Conservation (phyloP, 2,888 invertebrate species). For the Caenorhabditis sinica region DNA sequence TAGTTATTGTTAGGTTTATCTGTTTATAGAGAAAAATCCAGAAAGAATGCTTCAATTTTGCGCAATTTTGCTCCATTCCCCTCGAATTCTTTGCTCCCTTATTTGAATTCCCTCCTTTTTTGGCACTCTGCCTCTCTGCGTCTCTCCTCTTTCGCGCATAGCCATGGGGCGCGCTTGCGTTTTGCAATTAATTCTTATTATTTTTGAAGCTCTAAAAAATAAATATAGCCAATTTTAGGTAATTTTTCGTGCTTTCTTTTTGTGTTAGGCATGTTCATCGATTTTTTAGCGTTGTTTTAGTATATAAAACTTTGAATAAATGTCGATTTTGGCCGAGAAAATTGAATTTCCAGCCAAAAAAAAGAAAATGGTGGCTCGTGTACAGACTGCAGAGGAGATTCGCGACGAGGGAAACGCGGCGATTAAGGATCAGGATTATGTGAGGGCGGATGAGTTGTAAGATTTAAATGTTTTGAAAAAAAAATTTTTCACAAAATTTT, state of each 20-base stretch:
- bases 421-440: slow-evolving; percentile 74
- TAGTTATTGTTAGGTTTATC: not conserved
- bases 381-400: slow-evolving; percentile 75
- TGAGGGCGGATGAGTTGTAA: slow-evolving; percentile 76
- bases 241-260: not conserved
- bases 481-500: no score
- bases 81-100: not conserved
- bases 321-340: not conserved
- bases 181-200: not conserved
- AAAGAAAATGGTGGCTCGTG: slow-evolving; percentile 50
- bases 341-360: slow-evolving; percentile 13
- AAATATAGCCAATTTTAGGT: not conserved
- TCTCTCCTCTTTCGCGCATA: slow-evolving; percentile 4
- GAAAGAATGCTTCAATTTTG: not conserved
- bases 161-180: slow-evolving; percentile 17
- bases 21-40: not conserved
- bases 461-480: slow-evolving; percentile 14
- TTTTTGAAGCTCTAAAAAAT: not conserved
- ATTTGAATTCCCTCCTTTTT: not conserved
- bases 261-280: not conserved
- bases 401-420: slow-evolving; percentile 80
- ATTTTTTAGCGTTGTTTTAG: slow-evolving; percentile 11
- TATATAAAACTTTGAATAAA: not conserved
- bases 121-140: not conserved
- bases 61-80: not conserved